Evolutionary conservation across 2,113 vertebrate genomes (phyloP), one percentile per base, ranked within the genome.

Genomic region (pig (Sus scrofa)): DNA sequence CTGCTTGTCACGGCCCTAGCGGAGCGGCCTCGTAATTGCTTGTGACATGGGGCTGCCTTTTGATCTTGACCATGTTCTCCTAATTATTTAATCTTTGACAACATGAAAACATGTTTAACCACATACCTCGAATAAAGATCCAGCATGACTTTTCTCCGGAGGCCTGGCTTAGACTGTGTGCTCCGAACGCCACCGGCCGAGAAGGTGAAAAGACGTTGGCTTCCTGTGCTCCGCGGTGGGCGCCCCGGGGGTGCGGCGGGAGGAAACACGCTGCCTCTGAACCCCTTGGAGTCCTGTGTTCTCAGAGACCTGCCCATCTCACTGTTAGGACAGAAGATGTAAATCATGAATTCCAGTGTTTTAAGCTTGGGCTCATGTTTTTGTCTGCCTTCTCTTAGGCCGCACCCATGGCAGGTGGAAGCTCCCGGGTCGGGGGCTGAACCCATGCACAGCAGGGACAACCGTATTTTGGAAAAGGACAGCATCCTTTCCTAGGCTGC

Each of bases 21-120:
- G 85, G 6, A 4, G 96, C 91, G 96, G 94, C 82, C 96, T 96
- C 96, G 89, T 98, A 98, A 98, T 98, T 98, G 98, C 74, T 96
- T 97, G 78, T 97, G 97, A 98, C 97, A 75, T 54, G 92, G 89
- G 92, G 79, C 68, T 94, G 88, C 78, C 92, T 98, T 99, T 98
- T 98, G 98, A 98, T 98, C 98, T 97, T 98, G 95, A 97, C 96
- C 95, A 82, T 95, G 95, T 98, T 98, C 97, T 98, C 92, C 97
- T 98, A 98, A 98, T 98, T 98, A 97, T 98, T 98, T 98, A 98
- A 98, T 98, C 96, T 98, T 60, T 97, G 97, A 98, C 97, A 98
- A 98, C 94, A 95, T 65, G 92, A 97, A 97, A 98, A 96, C 88
- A 92, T 85, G 89, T 97, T 98, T 98, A 44, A 32, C 95, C 74